Evolutionary conservation across 2,888 invertebrate genomes (phyloP).

Genomic region (Galerucella calmariensis): DNA sequence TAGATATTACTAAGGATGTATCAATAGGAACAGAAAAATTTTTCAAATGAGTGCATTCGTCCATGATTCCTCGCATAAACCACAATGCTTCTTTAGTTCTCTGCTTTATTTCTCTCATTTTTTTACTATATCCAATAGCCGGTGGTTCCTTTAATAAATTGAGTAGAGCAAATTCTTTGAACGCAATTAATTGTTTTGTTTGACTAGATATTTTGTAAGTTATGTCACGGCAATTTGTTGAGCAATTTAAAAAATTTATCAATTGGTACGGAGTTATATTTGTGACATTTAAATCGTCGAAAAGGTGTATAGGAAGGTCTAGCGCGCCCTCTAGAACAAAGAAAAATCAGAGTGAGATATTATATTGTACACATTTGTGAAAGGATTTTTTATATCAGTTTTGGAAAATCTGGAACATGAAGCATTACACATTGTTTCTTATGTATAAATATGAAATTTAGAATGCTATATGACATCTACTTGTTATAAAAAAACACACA

Average conservation of each 20-base stretch:
- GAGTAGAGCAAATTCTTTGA: slow-evolving; percentile 42
- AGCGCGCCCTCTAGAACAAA: slow-evolving; percentile 47
- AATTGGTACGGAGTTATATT: slow-evolving; percentile 60
- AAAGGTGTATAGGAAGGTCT: slow-evolving; percentile 32
- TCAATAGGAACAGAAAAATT: slow-evolving; percentile 92
- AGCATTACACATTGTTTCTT: no score
- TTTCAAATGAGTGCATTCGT: slow-evolving; percentile 96
- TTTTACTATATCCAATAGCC: slow-evolving; percentile 43
- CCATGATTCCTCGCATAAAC: slow-evolving; percentile 98
- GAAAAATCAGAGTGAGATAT: background rate
- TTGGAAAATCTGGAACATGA: no score
- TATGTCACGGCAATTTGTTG: slow-evolving; percentile 50
- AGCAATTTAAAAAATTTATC: slow-evolving; percentile 49
- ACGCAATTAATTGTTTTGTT: slow-evolving; percentile 35
- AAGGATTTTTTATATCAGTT: background rate
- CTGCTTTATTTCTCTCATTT: slow-evolving; percentile 70
- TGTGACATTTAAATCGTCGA: slow-evolving; percentile 28
- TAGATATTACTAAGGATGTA: slow-evolving; percentile 88
- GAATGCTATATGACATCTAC: no score
- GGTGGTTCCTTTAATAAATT: slow-evolving; percentile 46
- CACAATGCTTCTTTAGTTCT: slow-evolving; percentile 81
- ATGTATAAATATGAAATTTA: no score
- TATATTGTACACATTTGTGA: background rate
- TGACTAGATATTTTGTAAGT: slow-evolving; percentile 49
- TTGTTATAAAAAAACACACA: no score